Evolutionary conservation across 2,888 invertebrate genomes (phyloP), one percentile per base, ranked within the genome.

Genomic region (Dichetophora obliterata): DNA sequence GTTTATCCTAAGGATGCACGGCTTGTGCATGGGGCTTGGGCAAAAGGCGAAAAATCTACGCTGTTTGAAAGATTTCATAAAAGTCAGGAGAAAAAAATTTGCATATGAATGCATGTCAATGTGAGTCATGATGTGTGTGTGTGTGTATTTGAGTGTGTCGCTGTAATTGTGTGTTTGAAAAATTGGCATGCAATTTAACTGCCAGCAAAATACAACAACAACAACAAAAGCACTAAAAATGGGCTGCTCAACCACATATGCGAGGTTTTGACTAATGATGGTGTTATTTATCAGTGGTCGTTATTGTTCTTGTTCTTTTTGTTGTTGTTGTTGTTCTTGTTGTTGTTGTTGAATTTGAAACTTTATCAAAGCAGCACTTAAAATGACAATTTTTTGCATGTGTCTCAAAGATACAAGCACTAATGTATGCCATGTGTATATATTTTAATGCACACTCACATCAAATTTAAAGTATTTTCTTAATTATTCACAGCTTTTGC

Each of bases 241-340:
- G 14, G 5, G 27, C 31, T 48, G 14, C 50, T 22, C 24, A 48
- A 52, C 16, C 74, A 63, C 63, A 65, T 65, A 59, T 74, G 65
- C 19, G 22, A 54, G 66, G 66, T 66, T 72, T 75, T 77, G 75
- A 79, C 79, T 79, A 79, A 79, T 79, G 79, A 77, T 77, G 52
- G 63, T 37, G 69, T 63, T 54, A 79, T 79, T 77, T 77, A 76
- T 79, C 79, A 79, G 75, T 63, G 34, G 24, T 24, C 43, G 27
- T 61, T 48, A 52, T 65, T 54, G 54, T 31, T 24, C n/a, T n/a
- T n/a, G n/a, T n/a, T n/a, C n/a, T n/a, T n/a, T 3, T 70, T 54
- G 54, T 54, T 70, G 57, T 57, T 24, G 75, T 63, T 19, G 24
- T 24, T 22, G 27, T 61, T 48, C 52, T 65, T 54, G 31, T 70